These are phyloP conservation scores for Seira ritae DNA, from an alignment of 2,888 invertebrate species.

Conservation along the genomic window DNA sequence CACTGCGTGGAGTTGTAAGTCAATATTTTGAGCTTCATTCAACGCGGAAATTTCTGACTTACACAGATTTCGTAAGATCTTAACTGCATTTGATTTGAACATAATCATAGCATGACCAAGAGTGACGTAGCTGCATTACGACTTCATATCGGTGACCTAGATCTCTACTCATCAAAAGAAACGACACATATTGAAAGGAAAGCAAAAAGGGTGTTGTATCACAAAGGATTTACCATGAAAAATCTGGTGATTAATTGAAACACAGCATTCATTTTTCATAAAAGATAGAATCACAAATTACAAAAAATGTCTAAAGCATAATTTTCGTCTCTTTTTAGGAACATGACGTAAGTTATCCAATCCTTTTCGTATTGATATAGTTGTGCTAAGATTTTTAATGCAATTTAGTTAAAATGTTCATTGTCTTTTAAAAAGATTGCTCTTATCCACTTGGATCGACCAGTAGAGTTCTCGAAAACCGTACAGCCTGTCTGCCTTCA, in stretches of 20 bases:
- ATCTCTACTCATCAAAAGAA: constrained; percentile 52
- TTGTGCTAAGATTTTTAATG: no score
- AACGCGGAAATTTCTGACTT: not conserved
- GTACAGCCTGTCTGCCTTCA: constrained; percentile 70
- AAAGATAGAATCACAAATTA: constrained; percentile 24
- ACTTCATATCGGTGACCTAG: constrained; percentile 63
- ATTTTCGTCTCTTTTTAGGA: constrained; percentile 79
- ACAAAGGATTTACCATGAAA: constrained; percentile 68
- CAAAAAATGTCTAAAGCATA: not conserved
- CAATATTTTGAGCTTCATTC: not conserved
- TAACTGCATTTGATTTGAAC: not conserved
- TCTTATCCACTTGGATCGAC: constrained; percentile 79
- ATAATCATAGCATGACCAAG: constrained; percentile 56
- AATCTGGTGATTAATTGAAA: constrained; percentile 74
- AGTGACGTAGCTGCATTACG: constrained; percentile 55
- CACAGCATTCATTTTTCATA: not conserved
- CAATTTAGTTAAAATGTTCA: no score
- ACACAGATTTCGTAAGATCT: not conserved
- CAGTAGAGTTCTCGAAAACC: constrained; percentile 53
- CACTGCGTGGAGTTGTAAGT: constrained; percentile 74
- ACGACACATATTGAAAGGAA: constrained; percentile 47
- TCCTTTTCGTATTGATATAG: no score
- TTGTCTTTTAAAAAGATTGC: constrained; percentile 81
- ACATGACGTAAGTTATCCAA: constrained; percentile 79
- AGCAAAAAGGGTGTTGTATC: constrained; percentile 75